A percentile compares a stretch with the other conserved stretches of the same genome.
These are phyloP conservation scores for Umimayanthus chanpuru DNA, from an alignment of 92 coral and sea anemone genomes.

Conservation along the genomic window DNA sequence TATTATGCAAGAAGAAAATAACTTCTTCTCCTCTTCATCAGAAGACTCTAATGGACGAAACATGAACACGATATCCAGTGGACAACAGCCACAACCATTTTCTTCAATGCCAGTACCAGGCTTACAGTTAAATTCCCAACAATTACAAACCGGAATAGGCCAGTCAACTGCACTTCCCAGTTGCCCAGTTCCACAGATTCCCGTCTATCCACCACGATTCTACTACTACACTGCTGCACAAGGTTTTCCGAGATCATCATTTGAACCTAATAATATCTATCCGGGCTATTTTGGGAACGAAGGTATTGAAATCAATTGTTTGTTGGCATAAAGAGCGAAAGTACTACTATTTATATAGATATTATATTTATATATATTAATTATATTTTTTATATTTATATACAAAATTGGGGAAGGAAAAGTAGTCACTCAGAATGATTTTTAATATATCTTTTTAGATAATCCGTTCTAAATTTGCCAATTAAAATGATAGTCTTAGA, in stretches of 20 bases:
- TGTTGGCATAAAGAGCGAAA: background rate
- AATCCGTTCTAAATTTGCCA: no score
- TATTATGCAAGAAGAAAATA: constrained; percentile 39
- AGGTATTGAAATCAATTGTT: constrained; percentile 11
- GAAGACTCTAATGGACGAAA: constrained; percentile 24
- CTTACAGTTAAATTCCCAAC: constrained; percentile 15
- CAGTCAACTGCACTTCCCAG: constrained; percentile 1
- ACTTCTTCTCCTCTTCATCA: constrained; percentile 28
- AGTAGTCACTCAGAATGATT: no score
- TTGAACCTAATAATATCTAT: constrained; percentile 30
- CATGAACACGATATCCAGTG: constrained; percentile 7
- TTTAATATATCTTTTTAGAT: no score
- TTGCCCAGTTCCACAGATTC: constrained; percentile 46
- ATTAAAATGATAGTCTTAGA: no score
- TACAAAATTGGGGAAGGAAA: background rate
- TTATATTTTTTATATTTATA: no score
- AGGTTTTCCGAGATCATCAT: constrained; percentile 43
- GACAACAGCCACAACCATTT: constrained; percentile 28
- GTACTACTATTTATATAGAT: background rate
- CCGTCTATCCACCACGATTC: constrained; percentile 45
- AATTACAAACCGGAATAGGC: constrained; percentile 23
- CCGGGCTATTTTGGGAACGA: constrained; percentile 42
- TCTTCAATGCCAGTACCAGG: constrained; percentile 29
- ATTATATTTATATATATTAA: no score
- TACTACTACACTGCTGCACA: constrained; percentile 45